These are phyloP conservation scores for Tonatia bakeri DNA, from an alignment of 2,113 vertebrate genomes.

Conservation along the genomic window DNA sequence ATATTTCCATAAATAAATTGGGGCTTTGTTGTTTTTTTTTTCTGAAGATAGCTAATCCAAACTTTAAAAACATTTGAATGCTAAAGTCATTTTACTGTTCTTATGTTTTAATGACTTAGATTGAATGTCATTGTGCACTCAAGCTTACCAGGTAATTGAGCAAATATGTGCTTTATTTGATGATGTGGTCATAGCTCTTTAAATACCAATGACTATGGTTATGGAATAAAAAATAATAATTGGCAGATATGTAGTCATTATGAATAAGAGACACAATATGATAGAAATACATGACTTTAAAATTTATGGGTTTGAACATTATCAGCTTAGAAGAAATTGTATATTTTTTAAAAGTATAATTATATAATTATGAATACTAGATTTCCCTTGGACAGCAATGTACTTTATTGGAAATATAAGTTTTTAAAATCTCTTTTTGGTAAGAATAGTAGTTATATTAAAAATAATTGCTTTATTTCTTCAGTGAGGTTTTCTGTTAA, in stretches of 20 bases:
- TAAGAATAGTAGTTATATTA: background rate
- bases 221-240: slow-evolving; percentile 15
- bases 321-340: background rate
- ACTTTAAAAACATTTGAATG: slow-evolving; percentile 37
- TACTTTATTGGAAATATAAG: background rate
- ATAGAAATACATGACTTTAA: slow-evolving; percentile 28
- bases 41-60: slow-evolving; percentile 5
- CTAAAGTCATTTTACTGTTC: background rate
- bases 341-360: background rate
- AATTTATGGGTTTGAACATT: slow-evolving; percentile 27
- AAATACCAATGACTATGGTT: slow-evolving; percentile 42
- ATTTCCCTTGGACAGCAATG: background rate
- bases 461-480: background rate
- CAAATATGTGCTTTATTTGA: slow-evolving; percentile 47
- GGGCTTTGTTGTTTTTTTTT: background rate
- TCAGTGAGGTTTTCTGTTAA: background rate
- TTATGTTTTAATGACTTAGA: slow-evolving; percentile 40
- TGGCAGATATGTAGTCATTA: slow-evolving; percentile 30
- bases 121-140: slow-evolving; percentile 43
- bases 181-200: slow-evolving; percentile 24
- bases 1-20: slow-evolving; percentile 60
- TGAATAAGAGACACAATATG: background rate
- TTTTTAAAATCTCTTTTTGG: background rate
- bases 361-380: slow-evolving; percentile 23
- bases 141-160: slow-evolving; percentile 52